Conservation (phyloP, 2,797 vertebrate genomes). For the Loris lydekkerianus region DNA sequence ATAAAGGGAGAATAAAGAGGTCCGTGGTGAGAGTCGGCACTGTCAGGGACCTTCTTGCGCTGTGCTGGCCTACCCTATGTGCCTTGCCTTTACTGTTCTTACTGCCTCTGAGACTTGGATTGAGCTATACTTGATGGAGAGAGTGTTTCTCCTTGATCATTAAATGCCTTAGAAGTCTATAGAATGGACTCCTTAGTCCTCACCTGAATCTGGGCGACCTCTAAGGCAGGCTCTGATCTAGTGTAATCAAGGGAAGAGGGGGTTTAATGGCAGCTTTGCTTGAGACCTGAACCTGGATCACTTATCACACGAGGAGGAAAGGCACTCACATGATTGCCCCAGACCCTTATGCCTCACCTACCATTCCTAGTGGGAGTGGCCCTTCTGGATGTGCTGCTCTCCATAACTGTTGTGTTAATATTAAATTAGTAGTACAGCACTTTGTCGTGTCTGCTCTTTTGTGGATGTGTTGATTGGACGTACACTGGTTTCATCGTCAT, state of each 20-base stretch:
- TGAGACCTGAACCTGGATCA: not conserved
- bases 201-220: not conserved
- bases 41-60: not conserved
- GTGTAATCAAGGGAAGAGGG: not conserved
- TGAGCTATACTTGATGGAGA: not conserved
- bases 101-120: not conserved
- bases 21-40: not conserved
- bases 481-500: not conserved
- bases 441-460: not conserved
- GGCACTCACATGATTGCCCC: not conserved
- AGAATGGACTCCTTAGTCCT: not conserved
- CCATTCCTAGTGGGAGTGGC: not conserved
- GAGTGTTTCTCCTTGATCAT: not conserved
- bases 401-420: not conserved
- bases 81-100: not conserved
- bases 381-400: not conserved
- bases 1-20: not conserved
- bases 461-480: not conserved
- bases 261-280: not conserved
- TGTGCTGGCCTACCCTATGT: not conserved
- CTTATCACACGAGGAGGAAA: not conserved
- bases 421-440: conserved; percentile 16
- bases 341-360: not conserved
- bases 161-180: not conserved
- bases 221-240: not conserved